Conservation (phyloP, 2,797 vertebrate genomes). For the Typhlichthys subterraneus region DNA sequence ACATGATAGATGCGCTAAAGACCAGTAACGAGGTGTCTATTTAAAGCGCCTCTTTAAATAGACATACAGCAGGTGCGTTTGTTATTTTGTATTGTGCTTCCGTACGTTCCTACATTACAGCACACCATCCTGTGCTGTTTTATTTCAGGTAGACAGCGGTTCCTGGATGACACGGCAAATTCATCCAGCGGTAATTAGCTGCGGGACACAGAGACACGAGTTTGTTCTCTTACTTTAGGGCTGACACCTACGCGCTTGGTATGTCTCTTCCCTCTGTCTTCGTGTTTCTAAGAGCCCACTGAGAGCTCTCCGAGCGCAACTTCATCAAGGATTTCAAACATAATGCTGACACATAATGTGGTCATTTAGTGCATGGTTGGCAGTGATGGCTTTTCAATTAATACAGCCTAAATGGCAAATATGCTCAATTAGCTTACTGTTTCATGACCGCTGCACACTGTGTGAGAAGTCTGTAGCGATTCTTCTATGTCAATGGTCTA, state of each 20-base stretch:
- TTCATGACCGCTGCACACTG: slow-evolving; percentile 60
- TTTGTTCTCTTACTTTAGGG: slow-evolving; percentile 68
- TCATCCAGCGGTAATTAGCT: slow-evolving; percentile 50
- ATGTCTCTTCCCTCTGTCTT: slow-evolving; percentile 28
- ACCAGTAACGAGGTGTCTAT: slow-evolving; percentile 54
- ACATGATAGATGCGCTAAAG: slow-evolving; percentile 54
- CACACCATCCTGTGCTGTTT: slow-evolving; percentile 42
- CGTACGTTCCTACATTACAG: slow-evolving; percentile 18
- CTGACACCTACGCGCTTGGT: slow-evolving; percentile 44
- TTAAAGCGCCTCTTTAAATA: slow-evolving; percentile 46
- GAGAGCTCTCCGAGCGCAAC: slow-evolving; percentile 61
- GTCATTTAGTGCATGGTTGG: slow-evolving; percentile 70
- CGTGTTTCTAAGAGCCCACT: slow-evolving; percentile 50
- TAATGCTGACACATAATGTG: slow-evolving; percentile 73
- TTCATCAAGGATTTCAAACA: slow-evolving; percentile 68
- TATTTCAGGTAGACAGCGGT: slow-evolving; percentile 32
- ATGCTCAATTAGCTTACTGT: slow-evolving; percentile 69
- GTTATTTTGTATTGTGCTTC: slow-evolving; percentile 45
- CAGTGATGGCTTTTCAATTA: slow-evolving; percentile 74
- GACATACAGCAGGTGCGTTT: slow-evolving; percentile 38
- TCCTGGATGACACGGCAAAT: slow-evolving; percentile 45
- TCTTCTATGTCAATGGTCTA: slow-evolving; percentile 47
- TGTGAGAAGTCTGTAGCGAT: slow-evolving; percentile 44
- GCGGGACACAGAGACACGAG: slow-evolving; percentile 40
- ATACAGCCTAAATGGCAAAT: slow-evolving; percentile 71